These are phyloP conservation scores for Cephus nigrinus DNA, from an alignment of 2,888 invertebrate species.

Conservation along the genomic window DNA sequence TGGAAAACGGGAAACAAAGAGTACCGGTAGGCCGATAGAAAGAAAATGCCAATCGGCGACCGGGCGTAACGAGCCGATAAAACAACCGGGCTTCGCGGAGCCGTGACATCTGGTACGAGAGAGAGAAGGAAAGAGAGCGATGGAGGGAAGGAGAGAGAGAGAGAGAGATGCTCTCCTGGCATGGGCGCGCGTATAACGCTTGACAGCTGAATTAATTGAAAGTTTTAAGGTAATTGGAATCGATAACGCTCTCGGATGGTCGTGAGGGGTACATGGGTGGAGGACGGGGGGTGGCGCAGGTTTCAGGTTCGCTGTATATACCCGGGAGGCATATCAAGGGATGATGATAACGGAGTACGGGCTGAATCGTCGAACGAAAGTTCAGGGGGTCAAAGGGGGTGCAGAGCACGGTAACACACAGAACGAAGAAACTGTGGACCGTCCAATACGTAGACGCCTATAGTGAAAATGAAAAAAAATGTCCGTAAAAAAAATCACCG, in stretches of 20 bases:
- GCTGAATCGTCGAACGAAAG: not conserved
- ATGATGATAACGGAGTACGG: not conserved
- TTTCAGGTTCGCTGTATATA: conserved; percentile 19
- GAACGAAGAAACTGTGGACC: not conserved
- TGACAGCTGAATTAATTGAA: conserved; percentile 57
- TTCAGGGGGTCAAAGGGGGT: not conserved
- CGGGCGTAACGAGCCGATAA: conserved; percentile 59
- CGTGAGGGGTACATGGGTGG: conserved; percentile 8
- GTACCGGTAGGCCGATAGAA: conserved; percentile 3
- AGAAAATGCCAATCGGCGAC: conserved; percentile 54
- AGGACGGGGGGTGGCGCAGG: not conserved
- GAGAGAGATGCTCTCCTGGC: not conserved
- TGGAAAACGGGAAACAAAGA: conserved; percentile 38
- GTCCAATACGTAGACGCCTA: no score
- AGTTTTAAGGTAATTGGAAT: conserved; percentile 56
- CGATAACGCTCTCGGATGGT: conserved; percentile 32
- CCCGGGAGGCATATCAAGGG: not conserved
- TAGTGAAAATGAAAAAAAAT: no score
- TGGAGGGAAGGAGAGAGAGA: conserved; percentile 23
- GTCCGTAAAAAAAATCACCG: not conserved
- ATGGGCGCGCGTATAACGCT: conserved; percentile 23
- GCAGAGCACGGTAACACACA: not conserved
- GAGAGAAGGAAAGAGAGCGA: conserved; percentile 17
- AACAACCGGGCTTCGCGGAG: conserved; percentile 46
- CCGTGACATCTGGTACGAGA: conserved; percentile 42